phyloP scores from a whole-genome alignment of 2,113 vertebrate species.

The Archilochus colubris region DNA sequence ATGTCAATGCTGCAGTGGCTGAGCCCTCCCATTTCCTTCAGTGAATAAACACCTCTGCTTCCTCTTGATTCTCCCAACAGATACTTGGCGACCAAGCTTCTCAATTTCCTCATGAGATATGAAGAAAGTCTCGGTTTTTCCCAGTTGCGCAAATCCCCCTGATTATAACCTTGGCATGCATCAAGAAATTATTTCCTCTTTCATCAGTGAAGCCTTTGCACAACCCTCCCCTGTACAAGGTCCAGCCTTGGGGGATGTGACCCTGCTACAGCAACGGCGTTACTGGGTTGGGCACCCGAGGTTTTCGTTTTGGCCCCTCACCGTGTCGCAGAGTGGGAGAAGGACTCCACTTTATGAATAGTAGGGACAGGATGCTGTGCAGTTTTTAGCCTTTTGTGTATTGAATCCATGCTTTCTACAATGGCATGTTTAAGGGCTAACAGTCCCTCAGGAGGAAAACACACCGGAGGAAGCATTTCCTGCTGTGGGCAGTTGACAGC shows the following conservation, averaged over 20 bases:
- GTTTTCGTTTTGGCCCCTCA: background rate
- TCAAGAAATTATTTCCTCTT: background rate
- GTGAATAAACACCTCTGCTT: slow-evolving; percentile 63
- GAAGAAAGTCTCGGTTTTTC: slow-evolving; percentile 60
- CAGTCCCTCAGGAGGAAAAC: slow-evolving; percentile 56
- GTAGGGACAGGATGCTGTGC: slow-evolving; percentile 61
- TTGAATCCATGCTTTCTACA: slow-evolving; percentile 48
- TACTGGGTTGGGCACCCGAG: background rate
- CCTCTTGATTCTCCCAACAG: slow-evolving; percentile 62
- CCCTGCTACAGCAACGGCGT: background rate
- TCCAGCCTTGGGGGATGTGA: background rate
- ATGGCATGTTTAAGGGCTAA: slow-evolving; percentile 17
- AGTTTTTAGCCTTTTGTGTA: slow-evolving; percentile 72
- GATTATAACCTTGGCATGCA: slow-evolving; percentile 15
- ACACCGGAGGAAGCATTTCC: slow-evolving; percentile 65
- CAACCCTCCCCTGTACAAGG: background rate
- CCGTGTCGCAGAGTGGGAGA: background rate
- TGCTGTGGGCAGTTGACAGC: slow-evolving; percentile 44
- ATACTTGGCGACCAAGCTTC: slow-evolving; percentile 37
- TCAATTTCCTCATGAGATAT: slow-evolving; percentile 40
- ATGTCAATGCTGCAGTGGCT: background rate
- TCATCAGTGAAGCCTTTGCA: slow-evolving; percentile 30
- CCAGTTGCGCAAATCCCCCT: slow-evolving; percentile 22
- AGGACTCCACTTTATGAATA: background rate
- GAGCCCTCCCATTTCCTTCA: slow-evolving; percentile 60